Evolutionary conservation across 2,113 vertebrate species (phyloP), one percentile per base, ranked within the genome.

Genomic region (Noturus placidus): DNA sequence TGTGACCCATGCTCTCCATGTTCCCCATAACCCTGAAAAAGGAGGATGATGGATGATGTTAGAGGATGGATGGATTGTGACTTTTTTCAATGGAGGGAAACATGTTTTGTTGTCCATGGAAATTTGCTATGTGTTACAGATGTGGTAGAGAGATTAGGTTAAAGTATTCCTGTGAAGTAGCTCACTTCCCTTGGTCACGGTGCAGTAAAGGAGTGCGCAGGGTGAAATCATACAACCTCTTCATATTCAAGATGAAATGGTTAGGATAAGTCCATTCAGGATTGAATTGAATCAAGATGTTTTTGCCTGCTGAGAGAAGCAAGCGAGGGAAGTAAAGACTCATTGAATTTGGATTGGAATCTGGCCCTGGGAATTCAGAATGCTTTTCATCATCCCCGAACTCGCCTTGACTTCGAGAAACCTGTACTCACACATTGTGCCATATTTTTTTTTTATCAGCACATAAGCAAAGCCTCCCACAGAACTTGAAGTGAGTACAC

Each of bases 401-500:
- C 57, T 74, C 61, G 54, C 54, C 69, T 63, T 30, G 77, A 87
- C 77, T 87, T 42, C 19, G 50, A 87, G 85, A 86, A 80, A 15
- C 61, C 85, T 80, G 61, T 33, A 38, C 56, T 87, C 86, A 63
- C 69, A 63, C 46, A 65, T 57, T 25, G 27, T 83, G 80, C 69
- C 80, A 87, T 83, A 87, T 82, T 83, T 46, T 82, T 83, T 46
- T n/a, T 83, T 52, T 83, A 87, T 83, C 86, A 87, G 80, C 80
- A 63, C 80, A 87, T 76, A 87, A 74, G 86, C 86, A 76, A 76
- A 76, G 80, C 86, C 80, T 87, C 80, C 79, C 54, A 87, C 86
- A n/a, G 80, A 83, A 87, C 56, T 65, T 76, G 86, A 69, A 69
- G 25, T 87, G 69, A 83, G 81, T 38, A 54, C 69, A 42, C 56